Evolutionary conservation across 2,113 vertebrate genomes (phyloP), one percentile per base, ranked within the genome.

Genomic region (Melanostigma gelatinosum): DNA sequence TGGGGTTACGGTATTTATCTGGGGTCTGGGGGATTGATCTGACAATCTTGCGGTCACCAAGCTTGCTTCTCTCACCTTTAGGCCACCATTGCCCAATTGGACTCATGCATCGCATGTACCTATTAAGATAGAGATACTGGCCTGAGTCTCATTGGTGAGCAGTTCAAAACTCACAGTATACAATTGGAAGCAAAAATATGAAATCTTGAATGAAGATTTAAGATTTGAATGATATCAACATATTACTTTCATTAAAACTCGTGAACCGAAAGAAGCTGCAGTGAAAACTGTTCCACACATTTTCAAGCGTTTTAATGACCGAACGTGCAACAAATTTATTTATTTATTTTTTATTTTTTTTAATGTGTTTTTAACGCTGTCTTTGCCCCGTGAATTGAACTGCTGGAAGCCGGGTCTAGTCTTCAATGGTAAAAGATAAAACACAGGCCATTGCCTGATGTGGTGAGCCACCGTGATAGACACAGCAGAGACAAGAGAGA

Each of bases 401-500:
- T 32, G 48, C 27, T 29, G 7, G 18, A 75, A 54, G 77, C 50
- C 9, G 13, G 32, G 71, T 80, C 55, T 48, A 75, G 50, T 13
- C 24, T 69, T 60, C 3, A 32, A 77, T 29, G 58, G 34, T 40
- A 40, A 84, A 54, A 55, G 1, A 22, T 44, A 42, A 15, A 50
- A 72, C 10, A 50, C 57, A 75, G 24, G 69, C 48, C 60, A 74
- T 72, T 75, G 77, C 62, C 34, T 83, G 77, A 76, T 77, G 69
- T n/a, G 72, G 69, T 27, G 48, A 72, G 72, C 46, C 68, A 63
- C 57, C 6, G 0, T 57, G 75, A 86, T 70, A 58, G 73, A 89
- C 40, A 80, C 52, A 63, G 72, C 63, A 61, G 24, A 70, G 83
- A 86, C 36, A 79, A 73, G 85, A 86, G 62, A 82, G 72, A 66